Percentiles rank a stretch among this genome's conserved stretches.
Evolutionary conservation across 2,113 vertebrate species (phyloP).

Genomic region (Danio rerio): DNA sequence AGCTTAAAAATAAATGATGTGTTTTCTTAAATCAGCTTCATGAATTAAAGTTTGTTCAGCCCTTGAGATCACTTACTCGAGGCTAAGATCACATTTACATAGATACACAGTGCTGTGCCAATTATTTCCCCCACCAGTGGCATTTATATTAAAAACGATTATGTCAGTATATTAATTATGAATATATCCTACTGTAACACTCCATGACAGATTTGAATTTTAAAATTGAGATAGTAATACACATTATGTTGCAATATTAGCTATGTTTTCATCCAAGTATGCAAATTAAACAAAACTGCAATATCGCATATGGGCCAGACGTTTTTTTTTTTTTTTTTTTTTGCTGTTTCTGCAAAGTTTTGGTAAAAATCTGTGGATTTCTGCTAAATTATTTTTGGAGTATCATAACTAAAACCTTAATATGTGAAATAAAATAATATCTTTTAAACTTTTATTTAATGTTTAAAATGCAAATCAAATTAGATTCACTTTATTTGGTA

Average conservation of each 20-base stretch:
- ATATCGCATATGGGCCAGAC: no score
- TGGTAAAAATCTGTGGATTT: no score
- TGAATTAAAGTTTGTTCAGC: background rate
- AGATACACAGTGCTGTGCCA: background rate
- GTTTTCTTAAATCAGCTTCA: background rate
- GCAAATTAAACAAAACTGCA: no score
- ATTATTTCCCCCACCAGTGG: background rate
- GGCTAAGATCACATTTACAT: conserved; percentile 15
- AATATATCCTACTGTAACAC: background rate
- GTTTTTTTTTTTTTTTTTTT: no score
- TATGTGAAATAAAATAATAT: no score
- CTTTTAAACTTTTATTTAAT: no score
- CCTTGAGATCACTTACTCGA: background rate
- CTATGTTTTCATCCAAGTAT: no score
- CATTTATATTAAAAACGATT: conserved; percentile 45
- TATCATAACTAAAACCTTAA: no score
- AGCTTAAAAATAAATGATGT: background rate
- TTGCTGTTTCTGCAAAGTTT: no score
- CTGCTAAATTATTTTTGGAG: no score
- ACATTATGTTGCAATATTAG: background rate
- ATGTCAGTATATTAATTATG: conserved; percentile 25
- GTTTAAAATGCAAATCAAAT: no score
- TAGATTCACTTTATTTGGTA: no score
- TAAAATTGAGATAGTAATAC: background rate
- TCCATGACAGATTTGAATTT: background rate